Evolutionary conservation across 2,797 vertebrate species (phyloP).

Genomic region (Siniperca undulata): DNA sequence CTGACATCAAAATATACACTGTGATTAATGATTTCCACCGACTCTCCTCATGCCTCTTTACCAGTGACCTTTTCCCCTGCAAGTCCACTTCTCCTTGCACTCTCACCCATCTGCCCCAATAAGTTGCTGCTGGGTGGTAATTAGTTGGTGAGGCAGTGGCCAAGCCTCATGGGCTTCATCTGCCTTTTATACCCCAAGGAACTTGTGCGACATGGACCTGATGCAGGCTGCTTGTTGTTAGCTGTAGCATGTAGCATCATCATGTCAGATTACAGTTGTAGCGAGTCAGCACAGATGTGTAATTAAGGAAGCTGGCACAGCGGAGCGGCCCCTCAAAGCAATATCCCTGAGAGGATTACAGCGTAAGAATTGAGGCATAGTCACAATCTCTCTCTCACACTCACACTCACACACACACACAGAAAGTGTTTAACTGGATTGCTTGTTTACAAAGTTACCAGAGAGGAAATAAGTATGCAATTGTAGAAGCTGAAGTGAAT

Average conservation of each 20-base stretch:
- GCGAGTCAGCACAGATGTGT: slow-evolving; percentile 80
- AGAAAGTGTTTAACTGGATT: slow-evolving; percentile 44
- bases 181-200: slow-evolving; percentile 33
- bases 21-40: slow-evolving; percentile 7
- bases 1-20: not conserved
- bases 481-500: slow-evolving; percentile 30
- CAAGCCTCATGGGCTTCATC: slow-evolving; percentile 49
- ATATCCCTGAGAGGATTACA: slow-evolving; percentile 79
- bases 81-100: slow-evolving; percentile 22
- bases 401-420: slow-evolving; percentile 7
- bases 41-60: slow-evolving; percentile 14
- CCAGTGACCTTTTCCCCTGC: slow-evolving; percentile 42
- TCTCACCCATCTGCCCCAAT: slow-evolving; percentile 47
- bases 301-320: slow-evolving; percentile 75
- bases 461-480: slow-evolving; percentile 13
- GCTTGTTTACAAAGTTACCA: slow-evolving; percentile 43
- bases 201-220: slow-evolving; percentile 16
- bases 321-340: slow-evolving; percentile 71
- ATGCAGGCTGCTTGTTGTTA: slow-evolving; percentile 41
- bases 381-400: slow-evolving; percentile 44
- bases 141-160: slow-evolving; percentile 57
- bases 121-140: slow-evolving; percentile 59
- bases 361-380: slow-evolving; percentile 69
- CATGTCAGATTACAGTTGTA: slow-evolving; percentile 78
- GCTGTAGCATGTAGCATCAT: slow-evolving; percentile 66